Evolutionary conservation across 2,113 vertebrate species (phyloP).

Genomic region (Cinclus mexicanus): DNA sequence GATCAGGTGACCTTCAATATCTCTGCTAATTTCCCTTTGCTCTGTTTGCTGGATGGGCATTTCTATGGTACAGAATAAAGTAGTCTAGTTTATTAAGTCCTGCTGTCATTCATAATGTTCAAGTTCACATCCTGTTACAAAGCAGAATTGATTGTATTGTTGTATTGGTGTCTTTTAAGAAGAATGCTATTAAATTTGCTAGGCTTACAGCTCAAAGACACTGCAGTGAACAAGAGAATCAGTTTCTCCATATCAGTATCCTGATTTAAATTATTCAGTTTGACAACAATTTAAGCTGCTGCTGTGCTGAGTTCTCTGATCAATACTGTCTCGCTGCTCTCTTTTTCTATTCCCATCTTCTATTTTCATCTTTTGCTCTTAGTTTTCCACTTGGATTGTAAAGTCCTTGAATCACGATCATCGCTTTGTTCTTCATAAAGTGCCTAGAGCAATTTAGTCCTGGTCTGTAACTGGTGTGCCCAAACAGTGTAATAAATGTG

Average conservation of each 20-base stretch:
- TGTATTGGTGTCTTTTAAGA: conserved; percentile 5
- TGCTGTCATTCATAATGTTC: background rate
- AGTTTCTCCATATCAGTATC: background rate
- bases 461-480: background rate
- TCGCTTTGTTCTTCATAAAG: conserved; percentile 20
- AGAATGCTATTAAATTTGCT: background rate
- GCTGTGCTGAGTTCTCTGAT: conserved; percentile 31
- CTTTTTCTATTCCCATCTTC: conserved; percentile 9
- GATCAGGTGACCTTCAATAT: background rate
- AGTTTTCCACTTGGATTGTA: conserved; percentile 12
- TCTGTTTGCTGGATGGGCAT: background rate
- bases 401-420: conserved; percentile 1
- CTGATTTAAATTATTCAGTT: conserved; percentile 59
- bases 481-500: background rate
- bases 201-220: conserved; percentile 7
- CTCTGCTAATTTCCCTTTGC: background rate
- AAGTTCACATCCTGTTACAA: background rate
- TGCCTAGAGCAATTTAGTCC: background rate
- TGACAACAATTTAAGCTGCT: conserved; percentile 52
- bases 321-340: background rate
- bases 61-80: background rate
- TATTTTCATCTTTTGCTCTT: conserved; percentile 32
- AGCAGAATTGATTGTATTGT: conserved; percentile 8
- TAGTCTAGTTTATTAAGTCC: background rate
- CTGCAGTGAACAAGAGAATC: background rate